Conservation (phyloP, 2,113 vertebrate species). For the Fregata magnificens region DNA sequence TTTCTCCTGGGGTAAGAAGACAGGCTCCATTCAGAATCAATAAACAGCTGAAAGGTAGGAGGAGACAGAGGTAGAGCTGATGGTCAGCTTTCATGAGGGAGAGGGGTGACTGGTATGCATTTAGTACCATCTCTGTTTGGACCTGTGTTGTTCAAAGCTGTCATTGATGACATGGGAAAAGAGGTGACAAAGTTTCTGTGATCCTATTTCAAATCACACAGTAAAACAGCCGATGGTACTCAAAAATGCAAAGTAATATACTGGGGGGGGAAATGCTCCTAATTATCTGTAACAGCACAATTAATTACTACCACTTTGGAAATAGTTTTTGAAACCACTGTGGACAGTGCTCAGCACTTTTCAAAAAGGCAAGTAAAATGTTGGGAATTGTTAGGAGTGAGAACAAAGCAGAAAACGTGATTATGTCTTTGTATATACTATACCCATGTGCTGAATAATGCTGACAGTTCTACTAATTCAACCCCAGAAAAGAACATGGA, state of each 20-base stretch:
- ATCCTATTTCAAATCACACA: background rate
- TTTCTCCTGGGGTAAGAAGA: background rate
- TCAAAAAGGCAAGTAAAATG: background rate
- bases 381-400: background rate
- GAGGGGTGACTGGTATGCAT: rapidly evolving
- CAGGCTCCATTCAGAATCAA: background rate
- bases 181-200: background rate
- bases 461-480: background rate
- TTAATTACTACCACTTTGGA: background rate
- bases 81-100: background rate
- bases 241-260: background rate
- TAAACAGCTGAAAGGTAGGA: background rate
- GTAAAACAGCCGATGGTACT: background rate
- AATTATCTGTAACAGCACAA: background rate
- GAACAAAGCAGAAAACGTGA: background rate
- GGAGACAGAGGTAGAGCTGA: background rate
- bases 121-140: background rate
- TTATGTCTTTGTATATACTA: background rate
- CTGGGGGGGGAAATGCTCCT: background rate
- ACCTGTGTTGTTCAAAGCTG: background rate
- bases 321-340: background rate
- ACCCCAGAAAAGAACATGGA: background rate
- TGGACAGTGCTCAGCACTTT: background rate
- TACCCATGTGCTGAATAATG: background rate
- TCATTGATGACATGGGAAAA: background rate